phyloP scores from a whole-genome alignment of 1,140 invertebrate genomes.

The Camponotus vicinus region DNA sequence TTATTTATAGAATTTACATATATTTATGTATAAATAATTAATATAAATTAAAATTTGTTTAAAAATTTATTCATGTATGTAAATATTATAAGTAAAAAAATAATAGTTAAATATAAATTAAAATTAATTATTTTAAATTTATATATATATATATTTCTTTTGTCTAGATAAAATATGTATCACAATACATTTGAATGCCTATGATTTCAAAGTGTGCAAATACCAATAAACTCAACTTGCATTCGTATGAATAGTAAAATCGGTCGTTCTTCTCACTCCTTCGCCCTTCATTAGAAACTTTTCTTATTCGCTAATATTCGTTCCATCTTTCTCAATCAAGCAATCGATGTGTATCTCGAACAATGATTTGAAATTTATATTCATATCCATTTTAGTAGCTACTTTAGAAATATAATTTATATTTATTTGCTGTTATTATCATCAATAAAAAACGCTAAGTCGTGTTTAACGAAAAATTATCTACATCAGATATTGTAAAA shows the following conservation, averaged over 20 bases:
- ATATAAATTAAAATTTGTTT: too few species aligned
- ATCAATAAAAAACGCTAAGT: background rate
- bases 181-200: background rate
- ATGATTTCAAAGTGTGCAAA: background rate
- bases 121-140: background rate
- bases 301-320: background rate
- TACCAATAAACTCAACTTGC: constrained; percentile 19
- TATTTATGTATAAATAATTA: too few species aligned
- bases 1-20: too few species aligned
- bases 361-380: background rate
- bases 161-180: background rate
- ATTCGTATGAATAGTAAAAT: constrained; percentile 3
- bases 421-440: background rate
- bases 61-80: too few species aligned
- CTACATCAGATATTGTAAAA: background rate
- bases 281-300: background rate
- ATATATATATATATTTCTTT: background rate
- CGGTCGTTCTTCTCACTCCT: background rate
- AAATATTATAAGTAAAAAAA: too few species aligned
- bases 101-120: too few species aligned
- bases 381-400: background rate
- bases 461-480: background rate
- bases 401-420: background rate
- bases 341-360: background rate
- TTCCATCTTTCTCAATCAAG: background rate